Evolutionary conservation across 2,797 vertebrate species (phyloP), one percentile per base, ranked within the genome.

Genomic region (Sebastes melanostomus): DNA sequence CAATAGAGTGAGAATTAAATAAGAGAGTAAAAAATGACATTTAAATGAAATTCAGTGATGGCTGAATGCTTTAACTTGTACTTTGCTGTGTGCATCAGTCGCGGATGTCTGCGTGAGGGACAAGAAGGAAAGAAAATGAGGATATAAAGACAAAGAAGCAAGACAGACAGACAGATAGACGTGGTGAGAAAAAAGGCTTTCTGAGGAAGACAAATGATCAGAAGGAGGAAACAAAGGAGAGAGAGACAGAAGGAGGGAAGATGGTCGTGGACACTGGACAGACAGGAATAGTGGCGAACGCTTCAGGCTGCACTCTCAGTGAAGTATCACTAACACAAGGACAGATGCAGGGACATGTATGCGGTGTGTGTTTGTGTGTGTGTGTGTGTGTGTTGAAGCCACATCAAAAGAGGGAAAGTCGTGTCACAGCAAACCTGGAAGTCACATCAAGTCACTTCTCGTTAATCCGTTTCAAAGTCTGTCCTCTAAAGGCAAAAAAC

Each of bases 381-480:
- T 32, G 78, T 36, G 75, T 52, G 61, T n/a, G 62, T 62, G 54
- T 52, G 70, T 30, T 65, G 66, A 74, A 76, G 60, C 75, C 80
- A 90, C 81, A 86, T 90, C 89, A 92, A 91, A 91, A 70, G 68
- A 9, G 54, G 68, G 63, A 77, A 87, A 86, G 84, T 83, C 82
- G 7, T 83, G 84, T 89, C 88, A 88, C 89, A 91, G 86, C 75
- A 24, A 90, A 89, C 89, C 88, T 91, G 75, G 83, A 83, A 90
- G 85, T 87, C 86, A 80, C 85, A 88, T 88, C 85, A 54, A 87
- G 86, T 87, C 85, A 78, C 8, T 74, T 81, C 84, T 78, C 8
- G 78, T 91, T 91, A 92, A 90, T 91, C 86, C 74, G 22, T 89
- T 91, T 92, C 87, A 91, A 84, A 91, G 90, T 77, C 80, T 82